These are phyloP conservation scores for Nezara viridula DNA, from an alignment of 2,888 invertebrate species.

Conservation along the genomic window DNA sequence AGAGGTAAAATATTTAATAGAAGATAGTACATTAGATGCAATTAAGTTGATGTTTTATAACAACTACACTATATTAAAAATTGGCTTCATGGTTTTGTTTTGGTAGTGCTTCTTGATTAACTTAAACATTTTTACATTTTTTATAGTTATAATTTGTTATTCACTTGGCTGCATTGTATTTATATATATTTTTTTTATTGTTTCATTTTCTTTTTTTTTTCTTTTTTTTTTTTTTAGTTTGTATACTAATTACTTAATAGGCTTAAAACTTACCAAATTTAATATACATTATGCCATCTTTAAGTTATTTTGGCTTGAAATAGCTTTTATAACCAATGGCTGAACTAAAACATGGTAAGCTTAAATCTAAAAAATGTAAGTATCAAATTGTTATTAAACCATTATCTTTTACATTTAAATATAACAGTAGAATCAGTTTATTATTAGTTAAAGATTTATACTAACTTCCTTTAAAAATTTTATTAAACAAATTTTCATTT, in stretches of 20 bases:
- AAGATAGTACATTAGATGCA: background rate
- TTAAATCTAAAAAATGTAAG: background rate
- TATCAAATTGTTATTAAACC: background rate
- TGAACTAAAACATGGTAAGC: slow-evolving; percentile 14
- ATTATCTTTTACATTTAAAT: background rate
- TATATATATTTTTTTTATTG: background rate
- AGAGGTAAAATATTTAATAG: slow-evolving; percentile 63
- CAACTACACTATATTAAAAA: background rate
- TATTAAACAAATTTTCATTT: background rate
- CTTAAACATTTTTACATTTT: background rate
- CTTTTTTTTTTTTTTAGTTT: slow-evolving; percentile 39
- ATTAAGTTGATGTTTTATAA: background rate
- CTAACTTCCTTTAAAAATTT: background rate
- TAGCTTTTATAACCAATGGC: background rate
- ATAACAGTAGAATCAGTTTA: background rate
- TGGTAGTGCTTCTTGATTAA: slow-evolving; percentile 5
- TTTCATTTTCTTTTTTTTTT: background rate
- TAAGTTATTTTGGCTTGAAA: background rate
- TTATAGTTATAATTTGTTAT: background rate
- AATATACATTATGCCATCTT: background rate
- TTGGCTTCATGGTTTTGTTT: background rate
- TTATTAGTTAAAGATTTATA: background rate
- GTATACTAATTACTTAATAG: slow-evolving; percentile 23
- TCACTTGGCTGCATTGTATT: background rate
- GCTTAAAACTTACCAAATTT: background rate